Conservation (phyloP, 1,140 invertebrate species). For the Drosophila equinoxialis region DNA sequence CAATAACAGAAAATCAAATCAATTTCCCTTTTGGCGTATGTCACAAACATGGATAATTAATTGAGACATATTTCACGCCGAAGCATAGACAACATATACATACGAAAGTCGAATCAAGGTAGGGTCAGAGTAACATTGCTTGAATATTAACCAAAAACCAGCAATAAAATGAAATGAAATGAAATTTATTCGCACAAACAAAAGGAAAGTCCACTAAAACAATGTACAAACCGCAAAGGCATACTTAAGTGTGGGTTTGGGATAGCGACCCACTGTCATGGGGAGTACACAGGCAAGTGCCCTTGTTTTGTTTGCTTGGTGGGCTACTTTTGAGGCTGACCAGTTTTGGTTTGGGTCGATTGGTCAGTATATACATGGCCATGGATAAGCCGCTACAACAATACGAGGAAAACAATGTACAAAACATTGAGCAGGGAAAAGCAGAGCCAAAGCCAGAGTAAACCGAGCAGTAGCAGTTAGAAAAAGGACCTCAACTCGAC, state of each 20-base stretch:
- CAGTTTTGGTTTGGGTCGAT: slow-evolving; percentile 25
- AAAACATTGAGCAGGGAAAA: slow-evolving; percentile 41
- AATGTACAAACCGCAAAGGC: slow-evolving; percentile 39
- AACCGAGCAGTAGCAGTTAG: slow-evolving; percentile 46
- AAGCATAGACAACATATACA: slow-evolving; percentile 5
- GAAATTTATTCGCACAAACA: slow-evolving; percentile 62
- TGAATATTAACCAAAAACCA: slow-evolving; percentile 49
- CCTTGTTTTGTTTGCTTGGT: slow-evolving; percentile 15
- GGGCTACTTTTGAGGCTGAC: slow-evolving; percentile 47
- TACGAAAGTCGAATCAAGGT: not conserved
- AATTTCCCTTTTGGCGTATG: slow-evolving; percentile 44
- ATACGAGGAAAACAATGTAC: slow-evolving; percentile 47
- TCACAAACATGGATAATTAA: slow-evolving; percentile 68
- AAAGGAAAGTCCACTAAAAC: slow-evolving; percentile 34
- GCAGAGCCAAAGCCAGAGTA: slow-evolving; percentile 12
- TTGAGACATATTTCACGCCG: slow-evolving; percentile 68
- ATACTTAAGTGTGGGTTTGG: slow-evolving; percentile 16
- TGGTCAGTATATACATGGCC: slow-evolving; percentile 25
- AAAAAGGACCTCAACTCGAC: slow-evolving; percentile 54
- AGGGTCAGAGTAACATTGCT: slow-evolving; percentile 7
- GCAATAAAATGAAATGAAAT: slow-evolving; percentile 47
- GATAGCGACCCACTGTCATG: too few species aligned
- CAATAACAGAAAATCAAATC: slow-evolving; percentile 45
- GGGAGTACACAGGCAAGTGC: not conserved
- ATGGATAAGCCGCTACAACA: slow-evolving; percentile 37